A percentile compares a stretch with the other conserved stretches of the same genome.
Evolutionary conservation across 2,797 vertebrate species (phyloP).

Genomic region (Lepidocolaptes lacrymiger): DNA sequence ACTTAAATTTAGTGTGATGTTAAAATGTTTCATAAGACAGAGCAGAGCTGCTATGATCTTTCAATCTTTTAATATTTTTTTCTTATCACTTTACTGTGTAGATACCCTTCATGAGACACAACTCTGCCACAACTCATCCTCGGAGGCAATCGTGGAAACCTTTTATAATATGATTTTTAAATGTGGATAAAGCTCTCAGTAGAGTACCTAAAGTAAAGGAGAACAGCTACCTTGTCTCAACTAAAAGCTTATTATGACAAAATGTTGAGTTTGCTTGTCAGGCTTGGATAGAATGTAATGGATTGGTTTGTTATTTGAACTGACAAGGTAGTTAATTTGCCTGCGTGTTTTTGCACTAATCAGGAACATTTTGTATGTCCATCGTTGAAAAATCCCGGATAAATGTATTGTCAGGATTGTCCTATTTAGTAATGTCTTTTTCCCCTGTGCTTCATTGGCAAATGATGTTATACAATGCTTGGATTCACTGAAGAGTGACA

Average conservation of each 20-base stretch:
- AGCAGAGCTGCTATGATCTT: slow-evolving; percentile 77
- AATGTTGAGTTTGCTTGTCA: slow-evolving; percentile 77
- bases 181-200: slow-evolving; percentile 79
- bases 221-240: slow-evolving; percentile 77
- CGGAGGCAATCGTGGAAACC: slow-evolving; percentile 82
- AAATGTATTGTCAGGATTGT: slow-evolving; percentile 80
- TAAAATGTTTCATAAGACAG: slow-evolving; percentile 80
- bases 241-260: slow-evolving; percentile 75
- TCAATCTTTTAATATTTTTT: slow-evolving; percentile 84
- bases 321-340: slow-evolving; percentile 81
- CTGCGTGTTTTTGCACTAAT: slow-evolving; percentile 73
- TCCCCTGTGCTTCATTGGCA: slow-evolving; percentile 75
- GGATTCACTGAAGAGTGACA: slow-evolving; percentile 76
- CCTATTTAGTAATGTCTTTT: slow-evolving; percentile 78
- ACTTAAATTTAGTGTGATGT: slow-evolving; percentile 73
- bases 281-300: slow-evolving; percentile 78
- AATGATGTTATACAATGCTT: slow-evolving; percentile 75
- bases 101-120: slow-evolving; percentile 85
- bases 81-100: slow-evolving; percentile 86
- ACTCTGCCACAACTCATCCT: slow-evolving; percentile 83
- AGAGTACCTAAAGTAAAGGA: slow-evolving; percentile 80
- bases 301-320: slow-evolving; percentile 78
- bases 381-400: slow-evolving; percentile 76
- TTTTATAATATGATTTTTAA: slow-evolving; percentile 81
- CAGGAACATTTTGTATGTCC: slow-evolving; percentile 75